Conservation (phyloP, 2,797 vertebrate species). For the Dermochelys coriacea region DNA sequence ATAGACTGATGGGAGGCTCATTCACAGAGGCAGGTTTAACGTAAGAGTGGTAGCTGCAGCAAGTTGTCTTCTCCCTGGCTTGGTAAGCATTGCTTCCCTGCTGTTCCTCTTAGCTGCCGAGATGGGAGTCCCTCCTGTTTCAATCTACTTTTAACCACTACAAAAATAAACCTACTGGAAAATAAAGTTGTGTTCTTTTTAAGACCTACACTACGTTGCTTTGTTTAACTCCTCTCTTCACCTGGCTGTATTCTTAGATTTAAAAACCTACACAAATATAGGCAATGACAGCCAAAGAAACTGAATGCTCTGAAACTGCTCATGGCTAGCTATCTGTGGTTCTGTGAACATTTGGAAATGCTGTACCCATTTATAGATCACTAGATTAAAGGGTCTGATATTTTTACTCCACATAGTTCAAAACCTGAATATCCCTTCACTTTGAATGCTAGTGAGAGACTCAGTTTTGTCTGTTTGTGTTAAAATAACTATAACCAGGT, state of each 20-base stretch:
- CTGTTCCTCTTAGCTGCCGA: accelerated
- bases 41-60: neutral
- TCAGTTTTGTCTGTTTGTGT: neutral
- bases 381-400: neutral
- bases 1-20: neutral
- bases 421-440: neutral
- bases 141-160: neutral
- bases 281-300: neutral
- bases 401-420: neutral
- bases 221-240: neutral
- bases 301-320: neutral
- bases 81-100: neutral
- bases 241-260: neutral
- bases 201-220: neutral
- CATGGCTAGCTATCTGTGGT: accelerated
- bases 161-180: neutral
- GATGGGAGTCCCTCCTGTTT: neutral
- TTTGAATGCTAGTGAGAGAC: neutral
- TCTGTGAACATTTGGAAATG: accelerated
- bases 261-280: neutral
- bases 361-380: neutral
- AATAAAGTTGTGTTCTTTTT: neutral
- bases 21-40: neutral
- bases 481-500: constrained; percentile 31
- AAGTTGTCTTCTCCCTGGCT: neutral